Evolutionary conservation across 2,888 invertebrate species (phyloP).

Genomic region (Epiblema foenella): DNA sequence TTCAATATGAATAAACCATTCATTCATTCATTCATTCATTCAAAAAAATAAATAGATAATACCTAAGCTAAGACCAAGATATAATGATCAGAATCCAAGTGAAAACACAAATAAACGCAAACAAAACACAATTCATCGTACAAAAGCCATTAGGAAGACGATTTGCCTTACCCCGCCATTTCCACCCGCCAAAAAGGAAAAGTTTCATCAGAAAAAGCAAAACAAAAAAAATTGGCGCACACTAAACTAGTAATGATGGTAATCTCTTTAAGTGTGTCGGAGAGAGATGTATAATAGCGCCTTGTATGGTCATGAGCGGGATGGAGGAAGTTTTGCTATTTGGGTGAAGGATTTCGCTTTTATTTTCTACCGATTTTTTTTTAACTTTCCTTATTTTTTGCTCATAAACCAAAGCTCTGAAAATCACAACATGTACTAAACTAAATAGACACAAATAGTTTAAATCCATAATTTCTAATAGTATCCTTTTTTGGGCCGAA

Average conservation of each 20-base stretch:
- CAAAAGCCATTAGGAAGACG: conserved; percentile 34
- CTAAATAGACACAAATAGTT: no score
- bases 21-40: no score
- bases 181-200: conserved; percentile 31
- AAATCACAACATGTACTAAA: neutral
- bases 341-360: neutral
- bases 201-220: conserved; percentile 41
- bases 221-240: conserved; percentile 44
- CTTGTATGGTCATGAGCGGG: conserved; percentile 24
- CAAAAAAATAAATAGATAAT: no score
- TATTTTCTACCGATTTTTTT: conserved; percentile 11
- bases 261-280: conserved; percentile 43
- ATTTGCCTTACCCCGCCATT: conserved; percentile 17
- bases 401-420: neutral
- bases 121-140: conserved; percentile 8
- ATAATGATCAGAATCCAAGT: conserved; percentile 3
- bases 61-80: neutral
- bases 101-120: neutral
- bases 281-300: conserved; percentile 21
- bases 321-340: conserved; percentile 32
- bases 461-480: no score
- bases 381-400: neutral
- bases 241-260: conserved; percentile 47
- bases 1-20: no score
- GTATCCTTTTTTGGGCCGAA: no score